phyloP scores from a whole-genome alignment of 64 coral and sea anemone species.

The Acropora tenuis region DNA sequence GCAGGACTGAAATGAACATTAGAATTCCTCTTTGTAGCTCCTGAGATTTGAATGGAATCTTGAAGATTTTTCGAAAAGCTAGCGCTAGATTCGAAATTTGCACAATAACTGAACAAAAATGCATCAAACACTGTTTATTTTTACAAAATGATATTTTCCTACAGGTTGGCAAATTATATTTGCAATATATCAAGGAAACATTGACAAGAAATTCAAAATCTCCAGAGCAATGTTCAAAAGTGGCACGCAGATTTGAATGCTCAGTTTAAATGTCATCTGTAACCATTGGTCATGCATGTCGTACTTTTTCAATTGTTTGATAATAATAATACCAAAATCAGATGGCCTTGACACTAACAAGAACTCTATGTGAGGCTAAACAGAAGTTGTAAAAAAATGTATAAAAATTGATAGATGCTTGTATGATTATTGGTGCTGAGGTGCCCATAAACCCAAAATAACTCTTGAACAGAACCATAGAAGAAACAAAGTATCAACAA shows the following conservation, averaged over 20 bases:
- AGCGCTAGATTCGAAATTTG: not conserved
- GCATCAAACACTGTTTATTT: not conserved
- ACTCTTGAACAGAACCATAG: not conserved
- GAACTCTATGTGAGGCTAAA: not conserved
- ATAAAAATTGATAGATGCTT: not conserved
- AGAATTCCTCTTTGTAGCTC: not conserved
- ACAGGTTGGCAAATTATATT: not conserved
- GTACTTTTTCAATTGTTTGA: not conserved
- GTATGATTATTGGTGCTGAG: slow-evolving; percentile 7
- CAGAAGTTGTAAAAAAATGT: not conserved
- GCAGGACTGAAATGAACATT: not conserved
- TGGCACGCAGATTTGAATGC: not conserved
- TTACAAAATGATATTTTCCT: slow-evolving; percentile 8
- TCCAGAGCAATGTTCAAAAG: not conserved
- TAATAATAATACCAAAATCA: not conserved
- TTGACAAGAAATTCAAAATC: not conserved
- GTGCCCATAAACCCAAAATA: slow-evolving; percentile 2
- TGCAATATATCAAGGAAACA: slow-evolving; percentile 15
- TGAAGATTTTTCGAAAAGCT: slow-evolving; percentile 1
- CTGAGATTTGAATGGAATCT: slow-evolving; percentile 15
- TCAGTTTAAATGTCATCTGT: not conserved
- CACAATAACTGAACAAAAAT: slow-evolving; percentile 15
- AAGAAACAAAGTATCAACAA: slow-evolving; percentile 14
- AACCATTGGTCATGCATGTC: not conserved
- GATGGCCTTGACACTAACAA: slow-evolving; percentile 6